A percentile compares a stretch with the other conserved stretches of the same genome.
phyloP scores from a whole-genome alignment of 1,140 invertebrate species.

The Dendroctonus ponderosae region DNA sequence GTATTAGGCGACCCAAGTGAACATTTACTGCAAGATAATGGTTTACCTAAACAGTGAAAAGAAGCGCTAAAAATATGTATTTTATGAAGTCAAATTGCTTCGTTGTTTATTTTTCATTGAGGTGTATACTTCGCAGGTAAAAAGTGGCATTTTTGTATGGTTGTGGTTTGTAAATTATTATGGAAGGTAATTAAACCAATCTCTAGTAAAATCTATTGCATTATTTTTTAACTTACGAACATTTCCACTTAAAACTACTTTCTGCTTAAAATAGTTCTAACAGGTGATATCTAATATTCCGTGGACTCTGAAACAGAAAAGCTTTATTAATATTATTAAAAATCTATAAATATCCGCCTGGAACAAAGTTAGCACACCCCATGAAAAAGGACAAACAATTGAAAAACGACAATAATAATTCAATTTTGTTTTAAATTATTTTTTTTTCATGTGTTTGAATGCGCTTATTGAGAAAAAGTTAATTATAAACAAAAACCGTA shows the following conservation, averaged over 20 bases:
- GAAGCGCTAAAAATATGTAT: no score
- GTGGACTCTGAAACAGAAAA: slow-evolving; percentile 23
- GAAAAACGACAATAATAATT: not conserved
- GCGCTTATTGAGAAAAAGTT: no score
- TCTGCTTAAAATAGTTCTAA: slow-evolving; percentile 1
- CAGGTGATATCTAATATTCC: slow-evolving; percentile 3
- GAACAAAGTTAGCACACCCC: no score
- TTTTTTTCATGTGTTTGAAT: no score
- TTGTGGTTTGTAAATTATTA: slow-evolving; percentile 5
- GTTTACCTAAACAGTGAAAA: slow-evolving; percentile 48
- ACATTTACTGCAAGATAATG: slow-evolving; percentile 59
- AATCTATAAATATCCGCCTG: no score
- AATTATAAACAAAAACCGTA: no score
- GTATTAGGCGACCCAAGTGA: slow-evolving; percentile 49
- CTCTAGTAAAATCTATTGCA: no score
- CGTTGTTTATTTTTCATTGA: not conserved
- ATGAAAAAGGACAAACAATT: no score
- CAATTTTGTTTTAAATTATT: no score
- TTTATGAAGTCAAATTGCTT: not conserved
- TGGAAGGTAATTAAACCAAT: not conserved
- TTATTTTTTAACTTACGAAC: slow-evolving; percentile 1
- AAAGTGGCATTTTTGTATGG: no score
- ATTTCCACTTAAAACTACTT: slow-evolving; percentile 12
- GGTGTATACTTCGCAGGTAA: no score
- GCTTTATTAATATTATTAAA: no score